Evolutionary conservation across 2,113 vertebrate species (phyloP).

Genomic region (Pachypanchax playfairii): DNA sequence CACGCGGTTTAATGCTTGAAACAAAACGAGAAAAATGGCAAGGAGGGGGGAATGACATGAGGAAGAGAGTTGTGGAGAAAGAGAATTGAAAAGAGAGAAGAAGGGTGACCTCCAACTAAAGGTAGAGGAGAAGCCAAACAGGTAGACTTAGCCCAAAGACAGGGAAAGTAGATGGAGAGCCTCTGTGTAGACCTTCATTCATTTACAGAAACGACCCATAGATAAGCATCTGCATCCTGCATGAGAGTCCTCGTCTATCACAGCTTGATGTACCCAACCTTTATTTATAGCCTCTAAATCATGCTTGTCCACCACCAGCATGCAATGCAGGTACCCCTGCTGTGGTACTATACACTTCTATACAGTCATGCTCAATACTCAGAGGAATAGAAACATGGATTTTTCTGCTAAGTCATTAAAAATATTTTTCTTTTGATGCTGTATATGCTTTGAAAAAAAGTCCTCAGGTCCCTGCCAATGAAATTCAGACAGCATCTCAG

Average conservation of each 20-base stretch:
- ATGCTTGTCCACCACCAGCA: conserved; percentile 23
- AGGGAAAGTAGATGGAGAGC: conserved; percentile 51
- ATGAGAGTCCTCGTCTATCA: conserved; percentile 41
- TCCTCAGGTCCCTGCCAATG: conserved; percentile 50
- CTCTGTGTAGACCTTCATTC: conserved; percentile 41
- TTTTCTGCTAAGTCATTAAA: conserved; percentile 27
- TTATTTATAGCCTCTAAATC: conserved; percentile 48
- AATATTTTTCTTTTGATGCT: conserved; percentile 37
- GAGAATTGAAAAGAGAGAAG: conserved; percentile 19
- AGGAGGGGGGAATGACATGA: conserved; percentile 19
- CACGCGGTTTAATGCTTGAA: conserved; percentile 32
- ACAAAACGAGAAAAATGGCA: conserved; percentile 42
- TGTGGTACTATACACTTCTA: conserved; percentile 34
- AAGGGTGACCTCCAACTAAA: conserved; percentile 65
- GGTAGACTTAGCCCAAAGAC: conserved; percentile 56
- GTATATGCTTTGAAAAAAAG: conserved; percentile 52
- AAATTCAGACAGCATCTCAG: conserved; percentile 40
- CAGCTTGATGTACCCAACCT: neutral
- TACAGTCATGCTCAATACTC: conserved; percentile 17
- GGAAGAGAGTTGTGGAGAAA: neutral
- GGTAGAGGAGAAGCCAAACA: conserved; percentile 66
- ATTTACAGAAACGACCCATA: conserved; percentile 62
- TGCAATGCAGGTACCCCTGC: neutral
- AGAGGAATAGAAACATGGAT: conserved; percentile 23
- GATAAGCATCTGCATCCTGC: conserved; percentile 56